Evolutionary conservation across 1,140 invertebrate species (phyloP).

Genomic region (Carposina sasakii): DNA sequence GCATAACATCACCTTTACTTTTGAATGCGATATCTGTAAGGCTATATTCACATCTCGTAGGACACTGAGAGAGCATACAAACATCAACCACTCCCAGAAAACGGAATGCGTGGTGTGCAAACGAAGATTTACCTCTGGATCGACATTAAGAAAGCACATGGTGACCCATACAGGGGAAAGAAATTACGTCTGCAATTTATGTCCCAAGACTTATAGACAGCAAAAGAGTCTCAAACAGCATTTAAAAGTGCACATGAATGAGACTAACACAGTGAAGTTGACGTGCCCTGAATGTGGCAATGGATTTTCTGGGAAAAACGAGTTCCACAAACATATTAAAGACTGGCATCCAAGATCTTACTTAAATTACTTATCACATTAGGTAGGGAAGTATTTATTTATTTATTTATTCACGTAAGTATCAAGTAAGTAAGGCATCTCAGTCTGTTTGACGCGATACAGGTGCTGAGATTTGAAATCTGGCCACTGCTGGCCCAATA

Average conservation of each 20-base stretch:
- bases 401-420: background rate
- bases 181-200: conserved; percentile 72
- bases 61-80: conserved; percentile 50
- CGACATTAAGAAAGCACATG: conserved; percentile 81
- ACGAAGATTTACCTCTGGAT: conserved; percentile 68
- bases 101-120: conserved; percentile 67
- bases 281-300: conserved; percentile 63
- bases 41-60: conserved; percentile 37
- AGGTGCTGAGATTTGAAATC: too few relatives aligned
- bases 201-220: conserved; percentile 75
- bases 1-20: conserved; percentile 45
- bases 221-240: conserved; percentile 81
- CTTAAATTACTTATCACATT: conserved; percentile 28
- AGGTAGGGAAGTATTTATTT: conserved; percentile 13
- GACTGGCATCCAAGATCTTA: conserved; percentile 42
- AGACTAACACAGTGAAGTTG: conserved; percentile 26
- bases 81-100: conserved; percentile 67
- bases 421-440: too few relatives aligned
- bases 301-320: conserved; percentile 44
- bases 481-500: too few relatives aligned
- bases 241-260: conserved; percentile 56
- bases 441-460: too few relatives aligned
- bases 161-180: conserved; percentile 77
- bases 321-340: conserved; percentile 39
- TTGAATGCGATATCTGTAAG: conserved; percentile 41